Evolutionary conservation across 64 coral and sea anemone genomes (phyloP).

Genomic region (Stichodactyla helianthus): DNA sequence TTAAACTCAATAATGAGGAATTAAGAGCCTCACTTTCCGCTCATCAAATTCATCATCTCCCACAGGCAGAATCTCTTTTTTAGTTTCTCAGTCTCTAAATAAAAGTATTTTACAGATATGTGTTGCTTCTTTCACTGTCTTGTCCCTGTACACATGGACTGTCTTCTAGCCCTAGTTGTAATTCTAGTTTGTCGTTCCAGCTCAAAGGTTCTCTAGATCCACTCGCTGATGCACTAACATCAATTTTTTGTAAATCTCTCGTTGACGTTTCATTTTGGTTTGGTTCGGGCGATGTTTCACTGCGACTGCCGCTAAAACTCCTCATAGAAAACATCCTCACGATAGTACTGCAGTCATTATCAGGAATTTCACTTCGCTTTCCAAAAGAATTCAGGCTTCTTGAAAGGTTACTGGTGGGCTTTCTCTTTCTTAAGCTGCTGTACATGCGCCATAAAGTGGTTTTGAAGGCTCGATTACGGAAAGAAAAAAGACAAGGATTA

Average conservation of each 20-base stretch:
- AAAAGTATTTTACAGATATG: neutral
- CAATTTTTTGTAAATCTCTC: neutral
- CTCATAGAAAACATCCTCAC: neutral
- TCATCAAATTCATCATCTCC: neutral
- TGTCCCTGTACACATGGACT: neutral
- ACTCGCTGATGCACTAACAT: neutral
- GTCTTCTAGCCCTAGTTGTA: neutral
- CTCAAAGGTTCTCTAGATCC: constrained; percentile 16
- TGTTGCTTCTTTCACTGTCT: neutral
- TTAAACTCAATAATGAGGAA: too few relatives aligned
- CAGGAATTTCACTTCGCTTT: neutral
- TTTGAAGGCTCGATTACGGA: constrained; percentile 23
- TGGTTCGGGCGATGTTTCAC: neutral
- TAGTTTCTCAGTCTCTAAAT: neutral
- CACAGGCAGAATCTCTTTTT: neutral
- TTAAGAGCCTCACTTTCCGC: neutral
- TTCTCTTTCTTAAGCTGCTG: neutral
- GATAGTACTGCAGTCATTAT: neutral
- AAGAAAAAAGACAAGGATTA: constrained; percentile 50
- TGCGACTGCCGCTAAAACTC: neutral
- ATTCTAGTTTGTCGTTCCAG: constrained; percentile 2
- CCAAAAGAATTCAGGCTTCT: neutral
- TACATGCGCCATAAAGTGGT: neutral
- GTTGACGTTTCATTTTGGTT: neutral
- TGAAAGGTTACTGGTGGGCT: neutral